Conservation (phyloP, 2,888 invertebrate species). For the Aquatica leii region DNA sequence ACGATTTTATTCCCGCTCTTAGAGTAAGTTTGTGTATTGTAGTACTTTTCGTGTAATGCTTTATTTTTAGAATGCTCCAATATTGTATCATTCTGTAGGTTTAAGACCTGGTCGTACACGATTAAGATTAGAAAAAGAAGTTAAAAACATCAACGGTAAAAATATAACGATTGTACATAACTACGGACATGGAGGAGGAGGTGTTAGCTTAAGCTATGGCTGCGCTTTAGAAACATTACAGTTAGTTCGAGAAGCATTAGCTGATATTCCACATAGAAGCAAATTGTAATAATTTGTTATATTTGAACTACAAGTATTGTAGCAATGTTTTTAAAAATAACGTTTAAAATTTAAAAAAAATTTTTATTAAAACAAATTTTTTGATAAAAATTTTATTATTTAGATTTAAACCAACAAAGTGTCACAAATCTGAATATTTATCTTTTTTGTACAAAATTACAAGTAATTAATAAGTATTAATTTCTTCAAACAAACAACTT, state of each 20-base stretch:
- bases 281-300: conserved; percentile 25
- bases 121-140: conserved; percentile 72
- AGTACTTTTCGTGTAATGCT: background rate
- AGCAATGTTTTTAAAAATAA: no score
- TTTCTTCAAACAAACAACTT: no score
- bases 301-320: no score
- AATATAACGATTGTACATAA: conserved; percentile 73
- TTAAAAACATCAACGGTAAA: conserved; percentile 55
- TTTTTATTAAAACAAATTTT: no score
- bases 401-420: no score
- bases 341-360: no score
- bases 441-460: no score
- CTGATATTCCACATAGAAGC: conserved; percentile 22
- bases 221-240: conserved; percentile 75
- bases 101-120: conserved; percentile 73
- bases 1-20: background rate
- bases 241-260: conserved; percentile 60
- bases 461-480: no score
- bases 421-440: no score
- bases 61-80: conserved; percentile 2
- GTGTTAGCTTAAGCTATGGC: conserved; percentile 82
- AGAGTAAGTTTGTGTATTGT: background rate
- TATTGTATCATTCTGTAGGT: conserved; percentile 63
- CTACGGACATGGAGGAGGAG: conserved; percentile 88
- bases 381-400: no score